Evolutionary conservation across 2,113 vertebrate genomes (phyloP), one percentile per base, ranked within the genome.

Genomic region (Ondatra zibethicus): DNA sequence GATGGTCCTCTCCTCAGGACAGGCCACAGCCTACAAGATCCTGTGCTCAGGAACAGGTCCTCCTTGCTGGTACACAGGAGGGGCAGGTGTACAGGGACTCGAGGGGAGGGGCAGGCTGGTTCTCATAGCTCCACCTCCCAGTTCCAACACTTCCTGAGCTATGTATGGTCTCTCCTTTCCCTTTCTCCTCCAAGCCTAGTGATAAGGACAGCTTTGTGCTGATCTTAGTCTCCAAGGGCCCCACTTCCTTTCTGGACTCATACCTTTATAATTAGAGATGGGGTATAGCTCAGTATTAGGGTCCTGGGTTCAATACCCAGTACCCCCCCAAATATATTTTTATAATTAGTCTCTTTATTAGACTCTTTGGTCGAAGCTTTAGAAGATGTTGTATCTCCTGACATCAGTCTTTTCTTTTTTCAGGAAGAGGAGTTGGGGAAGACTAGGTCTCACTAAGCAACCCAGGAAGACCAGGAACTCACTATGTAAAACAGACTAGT

Each of bases 1-100:
- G 50, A 21, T 27, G 25, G 55, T 10, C 27, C 76, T 23, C 39
- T 68, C 36, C 61, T 55, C n/a, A 78, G 70, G 33, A 39, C 12
- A 87, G 81, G 47, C 58, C 31, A 2, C 6, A 66, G 75, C 25
- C 68, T 27, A 7, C 19, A 47, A 47, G 50, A n/a, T 7, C 6
- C 25, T 11, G 2, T 36, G 58, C 42, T 47, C 33, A 36, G 29
- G 42, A 7, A 12, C 13, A 16, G 66, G 21, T 52, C 76, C 23
- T 72, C 63, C 81, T 66, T 16, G 36, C 2, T 4, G 16, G 1
- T 2, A 50, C 61, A 63, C 39, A 42, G 29, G 4, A 27, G 50
- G 58, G 39, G 14, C 45, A 80, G 25, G 13, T 4, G 4, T 0
- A 0, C 27, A 1, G 47, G 7, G 78, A 8, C 77, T 12, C 27